Conservation (phyloP, 2,113 vertebrate species). For the Calidris pygmaea region DNA sequence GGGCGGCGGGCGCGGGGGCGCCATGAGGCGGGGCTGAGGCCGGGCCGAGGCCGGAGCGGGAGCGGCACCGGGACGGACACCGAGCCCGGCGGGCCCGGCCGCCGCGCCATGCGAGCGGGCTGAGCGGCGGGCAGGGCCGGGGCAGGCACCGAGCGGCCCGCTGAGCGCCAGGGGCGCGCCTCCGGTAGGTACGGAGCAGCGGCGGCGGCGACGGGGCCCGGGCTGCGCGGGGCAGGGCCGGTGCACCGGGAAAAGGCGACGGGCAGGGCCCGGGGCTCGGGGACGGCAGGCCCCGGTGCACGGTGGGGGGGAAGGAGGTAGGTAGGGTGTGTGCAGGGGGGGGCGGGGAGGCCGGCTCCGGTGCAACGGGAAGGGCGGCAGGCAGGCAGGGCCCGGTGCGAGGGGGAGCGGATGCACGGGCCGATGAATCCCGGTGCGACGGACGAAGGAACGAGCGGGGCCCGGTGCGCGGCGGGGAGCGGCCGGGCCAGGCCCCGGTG, state of each 20-base stretch:
- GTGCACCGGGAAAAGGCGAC: background rate
- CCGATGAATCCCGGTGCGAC: background rate
- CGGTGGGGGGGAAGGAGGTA: background rate
- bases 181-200: background rate
- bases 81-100: background rate
- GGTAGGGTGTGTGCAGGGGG: background rate
- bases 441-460: background rate
- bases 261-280: background rate
- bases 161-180: background rate
- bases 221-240: background rate
- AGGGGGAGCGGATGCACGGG: background rate
- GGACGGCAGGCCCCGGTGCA: background rate
- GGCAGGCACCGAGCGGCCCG: background rate
- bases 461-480: background rate
- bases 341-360: background rate
- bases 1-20: background rate
- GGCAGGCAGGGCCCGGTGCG: background rate
- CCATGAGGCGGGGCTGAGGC: conserved; percentile 46
- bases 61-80: background rate
- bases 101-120: background rate
- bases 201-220: background rate
- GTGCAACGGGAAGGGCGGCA: background rate
- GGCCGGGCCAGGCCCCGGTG: background rate
- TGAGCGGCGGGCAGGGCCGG: background rate
- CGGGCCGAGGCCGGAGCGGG: conserved; percentile 8